phyloP scores from a whole-genome alignment of 2,888 invertebrate genomes.

The Therioaphis trifolii region DNA sequence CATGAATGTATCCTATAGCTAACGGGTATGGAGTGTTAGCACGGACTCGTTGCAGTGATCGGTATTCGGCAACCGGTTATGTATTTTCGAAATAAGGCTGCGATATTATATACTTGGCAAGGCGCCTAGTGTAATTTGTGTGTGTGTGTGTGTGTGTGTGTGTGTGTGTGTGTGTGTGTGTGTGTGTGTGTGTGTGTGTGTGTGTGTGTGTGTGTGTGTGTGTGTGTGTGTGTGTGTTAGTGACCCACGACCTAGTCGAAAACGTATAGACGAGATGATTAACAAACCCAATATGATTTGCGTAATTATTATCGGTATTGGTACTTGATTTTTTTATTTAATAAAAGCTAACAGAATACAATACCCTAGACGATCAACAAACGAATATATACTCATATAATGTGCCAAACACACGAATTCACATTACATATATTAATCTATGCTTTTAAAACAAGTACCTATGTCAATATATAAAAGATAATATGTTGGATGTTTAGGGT shows the following conservation, averaged over 20 bases:
- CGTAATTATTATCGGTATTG: neutral
- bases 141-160: neutral
- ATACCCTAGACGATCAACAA: no score
- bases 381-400: no score
- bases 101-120: constrained; percentile 11
- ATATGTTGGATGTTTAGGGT: no score
- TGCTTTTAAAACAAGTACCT: no score
- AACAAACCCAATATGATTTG: constrained; percentile 29
- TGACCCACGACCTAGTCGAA: constrained; percentile 33
- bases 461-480: no score
- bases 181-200: neutral
- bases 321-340: neutral
- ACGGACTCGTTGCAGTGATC: neutral
- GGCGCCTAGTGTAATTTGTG: neutral
- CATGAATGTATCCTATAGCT: constrained; percentile 10
- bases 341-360: neutral
- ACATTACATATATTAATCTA: no score
- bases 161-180: neutral
- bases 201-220: neutral
- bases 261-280: constrained; percentile 27
- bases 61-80: constrained; percentile 59
- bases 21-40: neutral
- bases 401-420: no score
- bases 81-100: constrained; percentile 54
- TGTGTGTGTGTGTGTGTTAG: neutral